These are phyloP conservation scores for Oncorhynchus nerka DNA, from an alignment of 2,113 vertebrate genomes.

Conservation along the genomic window DNA sequence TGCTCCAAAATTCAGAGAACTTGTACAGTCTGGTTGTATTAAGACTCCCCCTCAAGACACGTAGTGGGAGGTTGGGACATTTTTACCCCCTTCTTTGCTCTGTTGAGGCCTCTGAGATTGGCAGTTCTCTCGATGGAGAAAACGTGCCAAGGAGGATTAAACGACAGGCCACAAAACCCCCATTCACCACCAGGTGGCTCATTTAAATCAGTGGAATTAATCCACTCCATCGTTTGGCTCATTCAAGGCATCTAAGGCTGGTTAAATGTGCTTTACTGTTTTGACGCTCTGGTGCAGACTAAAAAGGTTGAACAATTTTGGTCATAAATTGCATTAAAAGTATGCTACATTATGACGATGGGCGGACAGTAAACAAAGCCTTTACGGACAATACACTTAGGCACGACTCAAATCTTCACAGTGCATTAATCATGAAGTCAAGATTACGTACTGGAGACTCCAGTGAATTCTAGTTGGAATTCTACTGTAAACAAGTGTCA, in stretches of 20 bases:
- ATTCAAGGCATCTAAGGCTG: slow-evolving; percentile 27
- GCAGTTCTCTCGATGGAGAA: slow-evolving; percentile 21
- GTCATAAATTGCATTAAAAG: too few species aligned
- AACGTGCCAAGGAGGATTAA: slow-evolving; percentile 29
- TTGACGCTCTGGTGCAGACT: neutral
- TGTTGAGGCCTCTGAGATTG: slow-evolving; percentile 23
- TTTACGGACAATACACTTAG: too few species aligned
- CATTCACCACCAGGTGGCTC: slow-evolving; percentile 45
- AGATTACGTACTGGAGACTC: neutral
- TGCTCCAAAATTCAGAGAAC: slow-evolving; percentile 9
- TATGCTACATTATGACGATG: too few species aligned
- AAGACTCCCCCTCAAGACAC: slow-evolving; percentile 37
- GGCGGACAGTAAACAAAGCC: neutral
- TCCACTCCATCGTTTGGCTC: slow-evolving; percentile 42
- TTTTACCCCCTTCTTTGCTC: slow-evolving; percentile 26
- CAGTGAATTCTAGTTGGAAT: neutral
- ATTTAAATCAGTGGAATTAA: slow-evolving; percentile 54
- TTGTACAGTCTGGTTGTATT: slow-evolving; percentile 18
- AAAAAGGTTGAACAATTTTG: neutral
- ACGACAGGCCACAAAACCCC: slow-evolving; percentile 43
- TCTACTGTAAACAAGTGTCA: slow-evolving; percentile 2
- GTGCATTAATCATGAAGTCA: neutral
- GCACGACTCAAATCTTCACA: neutral
- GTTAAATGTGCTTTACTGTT: neutral
- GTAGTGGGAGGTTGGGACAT: slow-evolving; percentile 29